Evolutionary conservation across 2,797 vertebrate genomes (phyloP).

Genomic region (Onychomys torridus): DNA sequence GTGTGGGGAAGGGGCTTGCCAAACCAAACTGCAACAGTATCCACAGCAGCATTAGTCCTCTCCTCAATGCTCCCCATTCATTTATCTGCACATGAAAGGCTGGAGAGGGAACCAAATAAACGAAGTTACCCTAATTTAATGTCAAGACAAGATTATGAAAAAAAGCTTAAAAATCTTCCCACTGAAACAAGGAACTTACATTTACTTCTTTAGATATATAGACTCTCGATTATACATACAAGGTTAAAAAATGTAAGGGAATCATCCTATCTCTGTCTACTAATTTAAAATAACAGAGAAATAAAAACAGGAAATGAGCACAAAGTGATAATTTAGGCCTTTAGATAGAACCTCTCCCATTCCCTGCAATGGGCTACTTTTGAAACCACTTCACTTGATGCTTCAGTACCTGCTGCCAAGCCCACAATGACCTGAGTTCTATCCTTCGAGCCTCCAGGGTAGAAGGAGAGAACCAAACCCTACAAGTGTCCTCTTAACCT

Average conservation of each 20-base stretch:
- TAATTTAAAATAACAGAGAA: background rate
- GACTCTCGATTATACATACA: background rate
- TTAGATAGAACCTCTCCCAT: background rate
- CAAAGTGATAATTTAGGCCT: background rate
- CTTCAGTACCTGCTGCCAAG: background rate
- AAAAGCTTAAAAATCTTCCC: conserved; percentile 12
- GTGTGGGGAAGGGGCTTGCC: background rate
- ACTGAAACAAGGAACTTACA: conserved; percentile 3
- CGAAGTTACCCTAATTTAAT: conserved; percentile 31
- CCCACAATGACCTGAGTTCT: background rate
- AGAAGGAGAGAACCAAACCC: background rate
- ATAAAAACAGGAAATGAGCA: background rate
- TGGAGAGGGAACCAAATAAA: background rate
- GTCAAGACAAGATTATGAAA: conserved; percentile 33
- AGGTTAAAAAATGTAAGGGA: background rate
- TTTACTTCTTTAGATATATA: background rate
- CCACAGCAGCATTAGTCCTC: background rate
- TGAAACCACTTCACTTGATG: background rate
- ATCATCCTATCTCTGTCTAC: background rate
- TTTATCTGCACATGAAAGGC: background rate
- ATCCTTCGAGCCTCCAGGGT: background rate
- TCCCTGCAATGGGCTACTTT: background rate
- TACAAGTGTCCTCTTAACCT: background rate
- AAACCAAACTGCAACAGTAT: background rate
- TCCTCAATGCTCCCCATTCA: background rate